Percentiles rank a stretch among this genome's conserved stretches.
phyloP scores from a whole-genome alignment of 2,888 invertebrate genomes.

The Shargacucullia verbasci region DNA sequence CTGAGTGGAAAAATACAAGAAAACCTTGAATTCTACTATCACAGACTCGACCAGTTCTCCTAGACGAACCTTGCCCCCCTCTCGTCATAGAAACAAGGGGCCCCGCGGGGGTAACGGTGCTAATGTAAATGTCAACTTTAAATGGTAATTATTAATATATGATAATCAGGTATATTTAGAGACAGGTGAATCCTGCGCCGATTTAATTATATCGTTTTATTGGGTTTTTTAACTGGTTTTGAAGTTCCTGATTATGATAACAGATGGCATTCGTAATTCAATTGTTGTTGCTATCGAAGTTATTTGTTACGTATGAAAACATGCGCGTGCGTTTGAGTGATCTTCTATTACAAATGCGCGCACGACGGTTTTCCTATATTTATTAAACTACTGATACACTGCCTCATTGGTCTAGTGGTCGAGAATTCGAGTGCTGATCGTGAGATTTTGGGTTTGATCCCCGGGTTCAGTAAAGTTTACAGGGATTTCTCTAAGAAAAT shows the following conservation, averaged over 20 bases:
- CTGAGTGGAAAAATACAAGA: conserved; percentile 47
- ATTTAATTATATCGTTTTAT: conserved; percentile 34
- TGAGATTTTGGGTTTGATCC: too few relatives aligned
- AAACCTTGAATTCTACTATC: conserved; percentile 46
- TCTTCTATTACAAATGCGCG: too few relatives aligned
- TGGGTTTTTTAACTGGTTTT: conserved; percentile 1
- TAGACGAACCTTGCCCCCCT: conserved; percentile 37
- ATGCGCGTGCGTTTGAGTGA: too few relatives aligned
- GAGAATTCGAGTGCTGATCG: too few relatives aligned
- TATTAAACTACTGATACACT: too few relatives aligned
- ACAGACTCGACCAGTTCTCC: conserved; percentile 46
- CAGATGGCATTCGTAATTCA: conserved; percentile 4
- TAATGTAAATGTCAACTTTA: conserved; percentile 61
- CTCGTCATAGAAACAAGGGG: conserved; percentile 17
- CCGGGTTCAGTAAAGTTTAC: too few relatives aligned
- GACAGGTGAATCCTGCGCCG: conserved; percentile 45
- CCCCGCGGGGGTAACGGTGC: conserved; percentile 39
- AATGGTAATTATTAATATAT: conserved; percentile 68
- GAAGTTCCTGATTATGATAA: neutral
- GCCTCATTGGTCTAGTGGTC: too few relatives aligned
- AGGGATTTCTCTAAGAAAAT: too few relatives aligned
- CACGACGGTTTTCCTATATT: too few relatives aligned
- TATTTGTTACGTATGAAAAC: too few relatives aligned
- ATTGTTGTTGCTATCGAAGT: neutral
- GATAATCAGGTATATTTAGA: conserved; percentile 68